These are phyloP conservation scores for Vimba vimba DNA, from an alignment of 2,113 vertebrate genomes.

Conservation along the genomic window DNA sequence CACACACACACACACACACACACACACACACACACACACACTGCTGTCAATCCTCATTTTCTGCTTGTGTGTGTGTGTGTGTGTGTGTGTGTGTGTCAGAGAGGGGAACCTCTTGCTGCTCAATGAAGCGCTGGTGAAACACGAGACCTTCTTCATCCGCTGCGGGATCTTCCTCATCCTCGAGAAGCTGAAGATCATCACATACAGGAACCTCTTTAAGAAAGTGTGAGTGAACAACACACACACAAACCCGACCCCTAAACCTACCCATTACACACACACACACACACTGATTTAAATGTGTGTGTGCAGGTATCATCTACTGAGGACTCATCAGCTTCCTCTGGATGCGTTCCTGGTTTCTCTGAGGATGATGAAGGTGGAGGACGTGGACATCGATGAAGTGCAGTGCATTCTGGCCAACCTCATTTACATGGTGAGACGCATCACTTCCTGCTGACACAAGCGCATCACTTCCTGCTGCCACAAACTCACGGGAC, in stretches of 20 bases:
- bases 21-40: background rate
- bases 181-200: constrained; percentile 98
- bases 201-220: constrained; percentile 97
- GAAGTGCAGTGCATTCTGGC: constrained; percentile 96
- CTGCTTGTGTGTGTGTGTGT: background rate
- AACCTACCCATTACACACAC: no score
- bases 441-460: constrained; percentile 25
- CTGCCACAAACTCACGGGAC: no score
- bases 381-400: constrained; percentile 92
- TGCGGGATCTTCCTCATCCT: constrained; percentile 98
- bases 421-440: constrained; percentile 96
- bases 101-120: constrained; percentile 94
- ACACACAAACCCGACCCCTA: no score
- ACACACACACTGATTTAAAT: no score
- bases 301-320: constrained; percentile 78
- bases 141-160: constrained; percentile 97
- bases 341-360: constrained; percentile 93
- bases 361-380: constrained; percentile 90
- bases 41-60: background rate
- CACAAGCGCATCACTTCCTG: background rate
- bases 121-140: constrained; percentile 88
- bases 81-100: constrained; percentile 63
- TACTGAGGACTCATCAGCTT: constrained; percentile 92
- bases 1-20: background rate
- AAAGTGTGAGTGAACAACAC: constrained; percentile 87